Percentiles rank a stretch among this genome's conserved stretches.
These are phyloP conservation scores for Orchesellides sinensis DNA, from an alignment of 2,888 invertebrate species.

Conservation along the genomic window DNA sequence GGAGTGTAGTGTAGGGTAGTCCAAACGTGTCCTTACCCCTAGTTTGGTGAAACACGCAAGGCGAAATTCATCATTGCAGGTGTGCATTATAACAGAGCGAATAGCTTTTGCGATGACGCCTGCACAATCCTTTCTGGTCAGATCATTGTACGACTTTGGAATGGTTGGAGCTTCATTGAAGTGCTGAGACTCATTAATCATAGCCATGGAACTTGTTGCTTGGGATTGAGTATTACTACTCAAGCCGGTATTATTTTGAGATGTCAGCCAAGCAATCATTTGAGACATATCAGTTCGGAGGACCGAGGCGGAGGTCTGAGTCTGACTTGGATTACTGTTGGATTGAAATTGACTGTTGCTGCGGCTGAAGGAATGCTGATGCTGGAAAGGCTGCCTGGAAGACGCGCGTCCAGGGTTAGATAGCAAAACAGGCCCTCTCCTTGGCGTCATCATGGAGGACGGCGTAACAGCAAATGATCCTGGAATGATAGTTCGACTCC, in stretches of 20 bases:
- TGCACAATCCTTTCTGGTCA: slow-evolving; percentile 38
- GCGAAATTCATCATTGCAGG: slow-evolving; percentile 63
- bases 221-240: slow-evolving; percentile 34
- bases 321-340: neutral
- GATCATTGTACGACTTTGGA: slow-evolving; percentile 50
- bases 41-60: slow-evolving; percentile 46
- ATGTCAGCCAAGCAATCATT: slow-evolving; percentile 36
- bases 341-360: neutral
- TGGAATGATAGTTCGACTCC: slow-evolving; percentile 10
- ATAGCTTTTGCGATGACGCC: slow-evolving; percentile 46
- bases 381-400: neutral
- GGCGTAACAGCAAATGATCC: neutral
- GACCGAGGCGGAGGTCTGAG: slow-evolving; percentile 17
- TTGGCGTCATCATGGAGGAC: neutral
- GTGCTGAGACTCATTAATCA: neutral
- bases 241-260: neutral
- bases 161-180: neutral
- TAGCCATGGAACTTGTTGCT: neutral
- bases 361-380: neutral
- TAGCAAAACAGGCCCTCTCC: neutral
- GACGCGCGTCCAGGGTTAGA: no score
- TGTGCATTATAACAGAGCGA: slow-evolving; percentile 45
- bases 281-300: slow-evolving; percentile 24
- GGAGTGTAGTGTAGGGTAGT: no score
- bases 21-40: slow-evolving; percentile 17